Evolutionary conservation across 2,113 vertebrate species (phyloP).

Genomic region (Oxyura jamaicensis): DNA sequence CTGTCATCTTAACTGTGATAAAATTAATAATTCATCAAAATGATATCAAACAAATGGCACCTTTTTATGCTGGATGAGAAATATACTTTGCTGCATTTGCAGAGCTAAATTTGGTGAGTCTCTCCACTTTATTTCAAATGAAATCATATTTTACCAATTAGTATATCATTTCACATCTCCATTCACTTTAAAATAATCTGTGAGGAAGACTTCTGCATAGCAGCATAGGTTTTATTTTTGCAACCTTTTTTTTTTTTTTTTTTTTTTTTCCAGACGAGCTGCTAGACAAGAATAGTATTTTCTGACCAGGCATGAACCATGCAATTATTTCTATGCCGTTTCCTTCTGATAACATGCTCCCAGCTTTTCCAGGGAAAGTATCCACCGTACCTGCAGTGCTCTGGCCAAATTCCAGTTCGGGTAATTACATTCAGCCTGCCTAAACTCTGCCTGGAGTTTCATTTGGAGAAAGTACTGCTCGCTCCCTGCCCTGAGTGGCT

Average conservation of each 20-base stretch:
- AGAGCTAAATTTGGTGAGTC: conserved; percentile 61
- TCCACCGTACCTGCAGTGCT: conserved; percentile 6
- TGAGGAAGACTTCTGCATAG: neutral
- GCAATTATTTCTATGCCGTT: conserved; percentile 17
- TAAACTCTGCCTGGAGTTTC: neutral
- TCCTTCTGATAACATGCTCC: neutral
- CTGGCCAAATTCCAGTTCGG: neutral
- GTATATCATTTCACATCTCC: conserved; percentile 44
- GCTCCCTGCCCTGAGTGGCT: neutral
- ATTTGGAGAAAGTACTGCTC: neutral
- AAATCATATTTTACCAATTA: conserved; percentile 68
- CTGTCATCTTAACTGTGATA: conserved; percentile 90
- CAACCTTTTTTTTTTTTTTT: neutral
- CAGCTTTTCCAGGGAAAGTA: neutral
- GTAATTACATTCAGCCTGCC: neutral
- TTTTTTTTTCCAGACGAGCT: conserved; percentile 28
- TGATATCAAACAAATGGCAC: conserved; percentile 86
- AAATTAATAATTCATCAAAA: conserved; percentile 93
- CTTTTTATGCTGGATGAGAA: conserved; percentile 78
- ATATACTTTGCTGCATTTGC: conserved; percentile 51
- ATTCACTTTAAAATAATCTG: conserved; percentile 37
- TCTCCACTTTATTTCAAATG: conserved; percentile 65
- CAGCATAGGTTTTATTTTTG: neutral
- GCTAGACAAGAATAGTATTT: neutral
- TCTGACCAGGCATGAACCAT: conserved; percentile 27